Evolutionary conservation across 92 coral and sea anemone genomes (phyloP).

Genomic region (Diadumene lineata): DNA sequence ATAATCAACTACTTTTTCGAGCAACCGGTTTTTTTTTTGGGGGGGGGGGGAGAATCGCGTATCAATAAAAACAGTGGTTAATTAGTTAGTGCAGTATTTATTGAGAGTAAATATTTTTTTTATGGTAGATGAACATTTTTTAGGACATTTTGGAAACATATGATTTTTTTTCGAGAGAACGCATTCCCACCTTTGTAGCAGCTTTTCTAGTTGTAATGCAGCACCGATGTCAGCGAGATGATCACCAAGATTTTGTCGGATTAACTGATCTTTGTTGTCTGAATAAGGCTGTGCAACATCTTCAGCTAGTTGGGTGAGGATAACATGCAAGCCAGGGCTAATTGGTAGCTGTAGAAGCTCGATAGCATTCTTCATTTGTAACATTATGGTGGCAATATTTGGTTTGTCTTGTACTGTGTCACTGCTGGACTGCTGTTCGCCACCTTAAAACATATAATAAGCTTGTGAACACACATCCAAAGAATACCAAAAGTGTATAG

Average conservation of each 20-base stretch:
- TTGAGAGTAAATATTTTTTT: too few species aligned
- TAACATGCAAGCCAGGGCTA: neutral
- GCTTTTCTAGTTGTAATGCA: conserved; percentile 39
- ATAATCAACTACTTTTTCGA: too few species aligned
- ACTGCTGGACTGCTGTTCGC: conserved; percentile 60
- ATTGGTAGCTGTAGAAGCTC: conserved; percentile 30
- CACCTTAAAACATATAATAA: conserved; percentile 54
- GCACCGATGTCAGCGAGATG: conserved; percentile 70
- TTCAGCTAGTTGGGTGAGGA: conserved; percentile 15
- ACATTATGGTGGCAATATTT: conserved; percentile 45
- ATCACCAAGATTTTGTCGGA: conserved; percentile 71
- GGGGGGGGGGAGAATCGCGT: too few species aligned
- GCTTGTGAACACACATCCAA: too few species aligned
- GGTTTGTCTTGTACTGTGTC: conserved; percentile 18
- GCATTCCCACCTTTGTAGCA: conserved; percentile 36
- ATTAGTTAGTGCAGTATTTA: too few species aligned
- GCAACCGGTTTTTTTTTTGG: too few species aligned
- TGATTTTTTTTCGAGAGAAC: too few species aligned
- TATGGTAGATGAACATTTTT: too few species aligned
- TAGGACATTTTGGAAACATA: too few species aligned
- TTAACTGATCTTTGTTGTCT: conserved; percentile 37
- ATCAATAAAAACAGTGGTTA: too few species aligned
- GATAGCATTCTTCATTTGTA: conserved; percentile 62
- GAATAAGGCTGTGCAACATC: conserved; percentile 42
- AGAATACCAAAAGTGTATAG: too few species aligned